Evolutionary conservation across 2,113 vertebrate genomes (phyloP), one percentile per base, ranked within the genome.

Genomic region (Jaculus jaculus): DNA sequence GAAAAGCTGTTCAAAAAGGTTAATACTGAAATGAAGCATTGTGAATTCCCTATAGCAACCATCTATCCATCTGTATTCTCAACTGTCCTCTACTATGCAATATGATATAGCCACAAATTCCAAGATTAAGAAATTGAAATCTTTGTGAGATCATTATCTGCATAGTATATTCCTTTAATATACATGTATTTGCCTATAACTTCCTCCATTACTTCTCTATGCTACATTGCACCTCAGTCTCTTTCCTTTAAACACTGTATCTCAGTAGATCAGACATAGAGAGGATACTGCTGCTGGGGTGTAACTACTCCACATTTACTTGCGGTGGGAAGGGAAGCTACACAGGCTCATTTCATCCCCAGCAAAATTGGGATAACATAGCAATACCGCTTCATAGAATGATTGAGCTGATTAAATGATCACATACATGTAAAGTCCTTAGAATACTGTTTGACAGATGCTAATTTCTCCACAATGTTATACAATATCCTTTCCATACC

Each of bases 161-260:
- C 71, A 24, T 20, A 5, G 20, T 8, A 5, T 2, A 72, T 2
- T 85, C 20, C 21, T 78, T 54, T 82, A 73, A 82, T 42, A 37
- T 30, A 87, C 32, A 68, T 24, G 60, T 32, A n/a, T 37, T 51
- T 47, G 16, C 17, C 21, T 60, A 20, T 24, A 89, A 37, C 1
- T 58, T 85, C 32, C 47, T 28, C 28, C 9, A 8, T 11, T 15
- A 6, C 10, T 80, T 83, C 3, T 16, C 34, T 1, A 3, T 17
- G 72, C 18, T 6, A 28, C n/a, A 71, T 1, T 79, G 7, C 0
- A 75, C 17, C 5, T 2, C 2, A 6, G 23, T 9, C 11, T 10
- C 26, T 87, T 85, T 42, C 68, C 51, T 87, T 91, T 69, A 78
- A 75, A 51, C 5, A 24, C 21, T 74, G 5, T 26, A 86, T 30